These are phyloP conservation scores for Pectinophora gossypiella DNA, from an alignment of 1,140 invertebrate genomes.

Conservation along the genomic window DNA sequence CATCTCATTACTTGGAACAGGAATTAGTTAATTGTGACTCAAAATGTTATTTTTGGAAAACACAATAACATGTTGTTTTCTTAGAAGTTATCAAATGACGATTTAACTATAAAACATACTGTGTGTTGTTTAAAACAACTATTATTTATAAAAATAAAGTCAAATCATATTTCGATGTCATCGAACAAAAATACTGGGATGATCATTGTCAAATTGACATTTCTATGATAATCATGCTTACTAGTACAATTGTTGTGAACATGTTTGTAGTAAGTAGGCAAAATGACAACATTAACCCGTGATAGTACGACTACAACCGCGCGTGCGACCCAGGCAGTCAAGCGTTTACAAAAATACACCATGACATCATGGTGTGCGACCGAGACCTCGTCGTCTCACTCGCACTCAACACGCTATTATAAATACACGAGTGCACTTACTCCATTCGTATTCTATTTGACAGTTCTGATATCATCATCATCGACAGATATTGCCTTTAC, in stretches of 20 bases:
- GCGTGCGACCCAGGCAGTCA: conserved; percentile 48
- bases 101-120: no score
- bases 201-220: no score
- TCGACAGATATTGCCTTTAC: not conserved
- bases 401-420: conserved; percentile 41
- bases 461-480: not conserved
- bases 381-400: conserved; percentile 36
- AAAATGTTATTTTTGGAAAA: no score
- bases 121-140: no score
- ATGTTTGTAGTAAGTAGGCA: no score
- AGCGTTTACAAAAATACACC: conserved; percentile 65
- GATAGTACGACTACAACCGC: conserved; percentile 51
- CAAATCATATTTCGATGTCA: no score
- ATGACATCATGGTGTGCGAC: conserved; percentile 71
- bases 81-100: no score
- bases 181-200: no score
- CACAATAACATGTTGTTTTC: no score
- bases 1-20: not conserved
- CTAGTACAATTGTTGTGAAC: no score
- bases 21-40: not conserved
- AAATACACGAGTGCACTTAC: conserved; percentile 64
- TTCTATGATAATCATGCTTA: no score
- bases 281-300: conserved; percentile 2
- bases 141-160: no score
- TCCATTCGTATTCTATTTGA: conserved; percentile 49